A percentile compares a stretch with the other conserved stretches of the same genome.
Evolutionary conservation across 2,888 invertebrate species (phyloP).

Genomic region (Callyntrura guangdongensis): DNA sequence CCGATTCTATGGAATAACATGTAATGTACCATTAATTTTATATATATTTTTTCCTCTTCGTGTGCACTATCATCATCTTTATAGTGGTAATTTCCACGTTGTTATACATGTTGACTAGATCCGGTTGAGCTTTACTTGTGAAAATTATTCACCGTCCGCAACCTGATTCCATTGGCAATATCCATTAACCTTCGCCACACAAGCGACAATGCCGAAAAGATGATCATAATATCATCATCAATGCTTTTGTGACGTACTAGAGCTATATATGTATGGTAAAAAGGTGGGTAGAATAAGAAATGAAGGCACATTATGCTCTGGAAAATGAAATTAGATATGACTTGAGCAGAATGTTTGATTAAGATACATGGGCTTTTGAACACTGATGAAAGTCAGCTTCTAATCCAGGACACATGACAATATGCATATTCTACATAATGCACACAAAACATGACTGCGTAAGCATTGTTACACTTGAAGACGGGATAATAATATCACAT

Average conservation of each 20-base stretch:
- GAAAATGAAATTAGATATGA: conserved; percentile 51
- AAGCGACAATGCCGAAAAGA: conserved; percentile 47
- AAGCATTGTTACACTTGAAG: background rate
- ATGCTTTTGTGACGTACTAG: conserved; percentile 53
- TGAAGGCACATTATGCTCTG: background rate
- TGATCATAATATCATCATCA: conserved; percentile 34
- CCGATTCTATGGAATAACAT: background rate
- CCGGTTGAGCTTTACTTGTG: conserved; percentile 44
- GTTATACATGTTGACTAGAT: background rate
- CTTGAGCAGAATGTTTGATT: conserved; percentile 70
- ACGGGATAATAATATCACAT: background rate
- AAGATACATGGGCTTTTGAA: conserved; percentile 77
- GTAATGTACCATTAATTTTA: background rate
- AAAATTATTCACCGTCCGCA: conserved; percentile 74
- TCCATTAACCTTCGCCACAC: conserved; percentile 77
- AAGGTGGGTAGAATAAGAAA: background rate
- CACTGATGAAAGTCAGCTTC: conserved; percentile 71
- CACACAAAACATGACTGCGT: no score
- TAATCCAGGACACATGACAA: background rate
- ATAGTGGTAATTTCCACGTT: background rate
- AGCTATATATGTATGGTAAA: conserved; percentile 57
- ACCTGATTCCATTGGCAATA: conserved; percentile 68
- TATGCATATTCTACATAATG: background rate
- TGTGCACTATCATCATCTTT: background rate
- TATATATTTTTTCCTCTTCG: background rate